phyloP scores from a whole-genome alignment of 2,888 invertebrate species.

The Psococerastis gibbosa region DNA sequence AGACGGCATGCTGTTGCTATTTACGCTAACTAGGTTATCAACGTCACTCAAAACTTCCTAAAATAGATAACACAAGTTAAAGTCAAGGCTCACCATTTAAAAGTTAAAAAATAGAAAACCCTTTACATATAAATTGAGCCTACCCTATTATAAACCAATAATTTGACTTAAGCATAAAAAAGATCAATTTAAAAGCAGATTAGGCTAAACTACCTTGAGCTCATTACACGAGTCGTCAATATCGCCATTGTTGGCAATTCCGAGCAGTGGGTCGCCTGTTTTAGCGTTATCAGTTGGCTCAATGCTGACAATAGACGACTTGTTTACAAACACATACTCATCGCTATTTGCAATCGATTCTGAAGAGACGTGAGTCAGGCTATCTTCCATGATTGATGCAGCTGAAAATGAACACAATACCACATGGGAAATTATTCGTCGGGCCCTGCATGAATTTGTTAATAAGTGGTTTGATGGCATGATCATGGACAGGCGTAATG shows the following conservation, averaged over 20 bases:
- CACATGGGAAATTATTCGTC: too few relatives aligned
- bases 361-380: conserved; percentile 42
- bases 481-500: too few relatives aligned
- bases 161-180: too few relatives aligned
- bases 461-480: too few relatives aligned
- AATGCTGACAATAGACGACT: conserved; percentile 22
- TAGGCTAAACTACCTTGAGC: conserved; percentile 5
- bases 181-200: too few relatives aligned
- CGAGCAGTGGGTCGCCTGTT: conserved; percentile 31
- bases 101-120: too few relatives aligned
- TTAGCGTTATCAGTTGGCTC: background rate
- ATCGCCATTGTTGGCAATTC: conserved; percentile 43
- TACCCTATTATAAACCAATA: too few relatives aligned
- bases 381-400: conserved; percentile 37
- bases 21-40: conserved; percentile 10
- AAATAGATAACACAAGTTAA: too few relatives aligned
- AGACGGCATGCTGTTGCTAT: conserved; percentile 9
- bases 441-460: too few relatives aligned
- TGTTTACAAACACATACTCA: conserved; percentile 46
- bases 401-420: too few relatives aligned
- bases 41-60: conserved; percentile 30
- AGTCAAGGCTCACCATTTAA: too few relatives aligned
- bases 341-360: conserved; percentile 48
- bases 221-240: conserved; percentile 37
- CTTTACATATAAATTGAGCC: too few relatives aligned